phyloP scores from a whole-genome alignment of 2,888 invertebrate species.

The Stenodema calcarata region DNA sequence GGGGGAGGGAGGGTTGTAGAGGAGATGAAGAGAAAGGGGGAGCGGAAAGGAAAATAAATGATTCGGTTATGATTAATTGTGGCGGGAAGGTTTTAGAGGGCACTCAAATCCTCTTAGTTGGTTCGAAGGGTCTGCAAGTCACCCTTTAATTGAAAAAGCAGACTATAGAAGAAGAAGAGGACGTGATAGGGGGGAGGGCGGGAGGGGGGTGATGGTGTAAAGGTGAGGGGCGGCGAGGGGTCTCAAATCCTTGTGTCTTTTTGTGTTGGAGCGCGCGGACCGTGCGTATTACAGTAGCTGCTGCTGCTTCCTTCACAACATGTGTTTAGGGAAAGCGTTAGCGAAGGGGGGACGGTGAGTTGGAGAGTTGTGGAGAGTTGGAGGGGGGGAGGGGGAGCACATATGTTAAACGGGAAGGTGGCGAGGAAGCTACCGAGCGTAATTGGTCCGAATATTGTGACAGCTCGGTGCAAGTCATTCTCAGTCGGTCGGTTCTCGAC shows the following conservation, averaged over 20 bases:
- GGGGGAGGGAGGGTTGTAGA: too few relatives aligned
- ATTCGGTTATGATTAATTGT: conserved; percentile 48
- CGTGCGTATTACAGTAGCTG: conserved; percentile 40
- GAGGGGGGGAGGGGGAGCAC: too few relatives aligned
- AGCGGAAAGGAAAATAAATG: conserved; percentile 47
- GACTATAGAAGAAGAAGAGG: not conserved
- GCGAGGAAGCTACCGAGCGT: not conserved
- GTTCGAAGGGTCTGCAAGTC: conserved; percentile 40
- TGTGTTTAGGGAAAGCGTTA: too few relatives aligned
- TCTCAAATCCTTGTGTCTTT: conserved; percentile 20
- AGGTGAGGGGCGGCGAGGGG: not conserved
- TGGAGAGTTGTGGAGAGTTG: too few relatives aligned
- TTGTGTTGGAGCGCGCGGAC: not conserved
- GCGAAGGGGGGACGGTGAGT: too few relatives aligned
- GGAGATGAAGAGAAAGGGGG: not conserved
- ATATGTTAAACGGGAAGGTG: conserved; percentile 34
- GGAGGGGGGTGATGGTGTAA: too few relatives aligned
- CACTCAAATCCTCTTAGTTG: conserved; percentile 45
- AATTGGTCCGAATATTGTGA: conserved; percentile 47
- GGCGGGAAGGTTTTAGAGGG: conserved; percentile 30
- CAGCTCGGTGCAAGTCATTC: conserved; percentile 45
- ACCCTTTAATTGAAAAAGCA: conserved; percentile 45
- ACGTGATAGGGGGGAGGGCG: not conserved
- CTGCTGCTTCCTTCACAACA: not conserved
- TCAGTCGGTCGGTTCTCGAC: not conserved